Evolutionary conservation across 2,888 invertebrate species (phyloP).

Genomic region (Portevinia maculata): DNA sequence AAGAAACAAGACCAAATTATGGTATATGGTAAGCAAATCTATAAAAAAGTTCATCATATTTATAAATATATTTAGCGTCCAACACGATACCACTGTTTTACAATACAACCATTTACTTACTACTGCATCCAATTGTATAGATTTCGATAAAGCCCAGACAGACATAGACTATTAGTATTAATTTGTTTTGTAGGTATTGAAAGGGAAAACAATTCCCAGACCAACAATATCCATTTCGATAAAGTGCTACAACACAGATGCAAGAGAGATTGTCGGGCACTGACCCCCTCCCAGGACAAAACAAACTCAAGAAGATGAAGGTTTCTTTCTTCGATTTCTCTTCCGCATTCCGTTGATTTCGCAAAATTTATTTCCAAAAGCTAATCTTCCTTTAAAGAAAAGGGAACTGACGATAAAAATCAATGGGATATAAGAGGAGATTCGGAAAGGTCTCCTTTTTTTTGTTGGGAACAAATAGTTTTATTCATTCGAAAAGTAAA

Average conservation of each 20-base stretch:
- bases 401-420: slow-evolving; percentile 62
- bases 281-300: background rate
- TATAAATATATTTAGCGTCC: too few species aligned
- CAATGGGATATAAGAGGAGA: slow-evolving; percentile 45
- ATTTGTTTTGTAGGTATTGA: slow-evolving; percentile 47
- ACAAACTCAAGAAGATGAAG: slow-evolving; percentile 53
- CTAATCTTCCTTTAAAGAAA: slow-evolving; percentile 67
- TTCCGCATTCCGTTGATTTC: slow-evolving; percentile 58
- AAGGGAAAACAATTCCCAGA: slow-evolving; percentile 54
- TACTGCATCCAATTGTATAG: background rate
- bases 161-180: slow-evolving; percentile 55
- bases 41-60: too few species aligned
- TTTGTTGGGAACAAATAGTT: slow-evolving; percentile 10
- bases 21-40: too few species aligned
- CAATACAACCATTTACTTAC: slow-evolving; percentile 10
- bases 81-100: background rate
- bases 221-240: slow-evolving; percentile 39
- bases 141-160: slow-evolving; percentile 12
- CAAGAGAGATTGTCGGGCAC: slow-evolving; percentile 19
- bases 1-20: too few species aligned
- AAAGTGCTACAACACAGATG: slow-evolving; percentile 35
- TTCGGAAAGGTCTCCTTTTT: background rate
- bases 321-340: slow-evolving; percentile 51
- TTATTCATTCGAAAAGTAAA: background rate
- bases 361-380: slow-evolving; percentile 70